Percentiles rank a stretch among this genome's conserved stretches.
Evolutionary conservation across 1,140 invertebrate genomes (phyloP).

Genomic region (Bombus polaris): DNA sequence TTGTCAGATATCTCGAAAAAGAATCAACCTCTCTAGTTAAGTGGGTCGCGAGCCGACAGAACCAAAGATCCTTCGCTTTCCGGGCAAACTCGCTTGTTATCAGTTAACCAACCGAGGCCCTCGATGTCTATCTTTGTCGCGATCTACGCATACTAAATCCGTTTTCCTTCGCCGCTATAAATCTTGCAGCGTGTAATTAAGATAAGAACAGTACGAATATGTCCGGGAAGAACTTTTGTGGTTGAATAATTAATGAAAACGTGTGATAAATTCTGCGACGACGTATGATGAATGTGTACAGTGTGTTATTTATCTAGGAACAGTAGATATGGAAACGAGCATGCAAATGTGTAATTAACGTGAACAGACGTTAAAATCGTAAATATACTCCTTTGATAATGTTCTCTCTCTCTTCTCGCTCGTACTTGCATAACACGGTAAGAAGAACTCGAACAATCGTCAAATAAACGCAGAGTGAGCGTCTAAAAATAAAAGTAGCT

Average conservation of each 20-base stretch:
- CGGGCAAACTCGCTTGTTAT: slow-evolving; percentile 10
- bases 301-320: slow-evolving; percentile 10
- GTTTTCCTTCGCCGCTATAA: slow-evolving; percentile 8
- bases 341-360: slow-evolving; percentile 38
- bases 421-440: not conserved
- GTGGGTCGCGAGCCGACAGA: not conserved
- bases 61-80: slow-evolving; percentile 1
- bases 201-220: slow-evolving; percentile 33
- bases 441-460: not conserved
- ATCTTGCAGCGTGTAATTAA: slow-evolving; percentile 41
- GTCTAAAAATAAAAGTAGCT: not conserved
- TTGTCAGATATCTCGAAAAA: not conserved
- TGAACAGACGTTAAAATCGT: not conserved
- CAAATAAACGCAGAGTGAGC: no score
- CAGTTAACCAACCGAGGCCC: not conserved
- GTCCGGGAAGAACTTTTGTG: slow-evolving; percentile 18
- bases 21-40: not conserved
- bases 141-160: slow-evolving; percentile 22
- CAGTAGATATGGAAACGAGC: not conserved
- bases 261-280: slow-evolving; percentile 3
- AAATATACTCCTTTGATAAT: not conserved
- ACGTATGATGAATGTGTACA: slow-evolving; percentile 12
- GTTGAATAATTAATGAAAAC: slow-evolving; percentile 42
- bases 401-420: not conserved
- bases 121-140: slow-evolving; percentile 23